Evolutionary conservation across 2,113 vertebrate genomes (phyloP).

Genomic region (Ciconia stormi): DNA sequence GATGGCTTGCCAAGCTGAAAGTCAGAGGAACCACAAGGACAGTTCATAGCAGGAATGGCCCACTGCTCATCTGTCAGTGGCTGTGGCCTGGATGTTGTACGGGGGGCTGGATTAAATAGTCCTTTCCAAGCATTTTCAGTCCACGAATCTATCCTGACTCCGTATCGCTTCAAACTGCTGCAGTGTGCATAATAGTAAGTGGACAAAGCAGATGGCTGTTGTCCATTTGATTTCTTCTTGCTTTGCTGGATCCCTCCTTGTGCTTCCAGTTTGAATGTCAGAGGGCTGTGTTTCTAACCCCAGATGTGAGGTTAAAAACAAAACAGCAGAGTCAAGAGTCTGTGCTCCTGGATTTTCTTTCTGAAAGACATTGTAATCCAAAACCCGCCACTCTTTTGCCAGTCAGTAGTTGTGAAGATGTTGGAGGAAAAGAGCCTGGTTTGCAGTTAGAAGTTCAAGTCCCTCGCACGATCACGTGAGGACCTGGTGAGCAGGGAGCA

Average conservation of each 20-base stretch:
- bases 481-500: background rate
- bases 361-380: background rate
- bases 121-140: background rate
- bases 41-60: background rate
- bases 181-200: background rate
- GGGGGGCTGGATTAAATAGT: background rate
- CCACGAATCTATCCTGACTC: background rate
- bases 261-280: background rate
- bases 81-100: background rate
- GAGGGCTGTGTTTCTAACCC: background rate
- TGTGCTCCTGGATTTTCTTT: background rate
- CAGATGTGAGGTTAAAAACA: background rate
- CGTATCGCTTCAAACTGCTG: background rate
- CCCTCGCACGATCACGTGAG: fast-evolving
- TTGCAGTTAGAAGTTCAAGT: background rate
- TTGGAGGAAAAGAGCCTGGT: background rate
- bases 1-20: background rate
- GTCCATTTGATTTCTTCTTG: background rate
- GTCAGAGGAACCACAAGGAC: background rate
- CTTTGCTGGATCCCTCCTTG: background rate
- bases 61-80: background rate
- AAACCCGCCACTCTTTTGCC: background rate
- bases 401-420: background rate
- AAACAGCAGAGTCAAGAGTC: background rate
- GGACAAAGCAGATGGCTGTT: background rate